phyloP scores from a whole-genome alignment of 2,888 invertebrate species.

The Scelioninae gen. 1 region DNA sequence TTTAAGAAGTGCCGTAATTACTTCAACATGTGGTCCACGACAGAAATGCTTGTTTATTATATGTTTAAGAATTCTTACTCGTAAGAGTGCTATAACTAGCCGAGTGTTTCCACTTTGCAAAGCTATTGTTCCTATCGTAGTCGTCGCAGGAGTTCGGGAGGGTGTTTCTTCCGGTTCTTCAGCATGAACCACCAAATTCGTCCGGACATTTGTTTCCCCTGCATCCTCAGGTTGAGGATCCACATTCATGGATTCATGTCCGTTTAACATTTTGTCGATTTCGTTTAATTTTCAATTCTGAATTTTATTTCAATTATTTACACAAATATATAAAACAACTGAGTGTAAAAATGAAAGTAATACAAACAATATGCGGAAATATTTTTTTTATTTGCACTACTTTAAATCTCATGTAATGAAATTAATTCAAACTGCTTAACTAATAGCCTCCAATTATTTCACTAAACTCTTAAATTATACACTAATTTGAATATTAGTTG shows the following conservation, averaged over 20 bases:
- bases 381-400: background rate
- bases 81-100: constrained; percentile 94
- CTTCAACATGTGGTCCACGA: no score
- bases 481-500: no score
- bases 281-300: background rate
- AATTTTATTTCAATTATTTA: no score
- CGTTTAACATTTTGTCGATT: constrained; percentile 72
- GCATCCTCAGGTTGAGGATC: constrained; percentile 71
- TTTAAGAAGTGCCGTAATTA: no score
- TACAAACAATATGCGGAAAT: no score
- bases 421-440: no score
- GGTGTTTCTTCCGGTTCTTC: constrained; percentile 69
- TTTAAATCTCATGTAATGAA: background rate
- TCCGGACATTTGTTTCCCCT: constrained; percentile 65
- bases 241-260: constrained; percentile 72
- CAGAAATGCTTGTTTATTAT: no score
- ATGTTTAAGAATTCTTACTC: constrained; percentile 87
- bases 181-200: constrained; percentile 75
- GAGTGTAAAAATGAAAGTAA: no score
- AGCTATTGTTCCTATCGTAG: constrained; percentile 95
- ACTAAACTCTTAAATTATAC: no score
- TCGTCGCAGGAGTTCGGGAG: constrained; percentile 86
- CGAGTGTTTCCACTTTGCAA: constrained; percentile 94
- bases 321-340: no score
- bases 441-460: no score